A percentile compares a stretch with the other conserved stretches of the same genome.
Evolutionary conservation across 2,113 vertebrate genomes (phyloP).

Genomic region (Malurus cyaneus): DNA sequence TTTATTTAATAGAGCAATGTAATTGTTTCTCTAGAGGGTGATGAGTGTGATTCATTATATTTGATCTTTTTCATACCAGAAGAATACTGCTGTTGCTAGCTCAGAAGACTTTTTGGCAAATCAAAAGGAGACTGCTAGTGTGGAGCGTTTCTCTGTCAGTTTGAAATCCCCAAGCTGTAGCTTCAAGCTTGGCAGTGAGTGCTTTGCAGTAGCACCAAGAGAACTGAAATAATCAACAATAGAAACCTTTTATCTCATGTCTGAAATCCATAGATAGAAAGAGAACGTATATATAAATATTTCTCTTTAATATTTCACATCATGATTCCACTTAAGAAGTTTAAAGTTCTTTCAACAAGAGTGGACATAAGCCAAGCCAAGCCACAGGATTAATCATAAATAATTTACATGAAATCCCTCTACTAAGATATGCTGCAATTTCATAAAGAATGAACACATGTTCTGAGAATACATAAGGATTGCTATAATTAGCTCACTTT

Average conservation of each 20-base stretch:
- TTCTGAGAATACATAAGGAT: slow-evolving; percentile 30
- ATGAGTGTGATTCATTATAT: neutral
- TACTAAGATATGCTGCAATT: neutral
- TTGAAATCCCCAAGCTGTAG: slow-evolving; percentile 46
- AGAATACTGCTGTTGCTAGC: neutral
- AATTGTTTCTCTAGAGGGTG: slow-evolving; percentile 26
- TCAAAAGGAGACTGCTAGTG: slow-evolving; percentile 34
- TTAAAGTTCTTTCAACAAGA: slow-evolving; percentile 9
- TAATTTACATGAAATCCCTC: slow-evolving; percentile 31
- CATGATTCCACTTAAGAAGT: slow-evolving; percentile 23
- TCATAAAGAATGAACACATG: slow-evolving; percentile 28
- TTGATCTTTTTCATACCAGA: slow-evolving; percentile 1
- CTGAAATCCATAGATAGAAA: slow-evolving; percentile 45
- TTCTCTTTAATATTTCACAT: slow-evolving; percentile 63
- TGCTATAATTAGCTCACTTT: slow-evolving; percentile 40
- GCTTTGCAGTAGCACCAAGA: slow-evolving; percentile 25
- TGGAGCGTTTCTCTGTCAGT: slow-evolving; percentile 30
- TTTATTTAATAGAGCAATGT: neutral
- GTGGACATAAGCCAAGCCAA: slow-evolving; percentile 38
- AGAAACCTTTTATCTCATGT: slow-evolving; percentile 50
- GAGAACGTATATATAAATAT: slow-evolving; percentile 30
- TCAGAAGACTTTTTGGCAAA: slow-evolving; percentile 31
- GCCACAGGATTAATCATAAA: slow-evolving; percentile 36
- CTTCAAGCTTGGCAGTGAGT: neutral
- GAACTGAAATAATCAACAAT: slow-evolving; percentile 47